Percentiles rank a stretch among this genome's conserved stretches.
Conservation (phyloP, 2,797 vertebrate genomes). For the Denticeps clupeoides region DNA sequence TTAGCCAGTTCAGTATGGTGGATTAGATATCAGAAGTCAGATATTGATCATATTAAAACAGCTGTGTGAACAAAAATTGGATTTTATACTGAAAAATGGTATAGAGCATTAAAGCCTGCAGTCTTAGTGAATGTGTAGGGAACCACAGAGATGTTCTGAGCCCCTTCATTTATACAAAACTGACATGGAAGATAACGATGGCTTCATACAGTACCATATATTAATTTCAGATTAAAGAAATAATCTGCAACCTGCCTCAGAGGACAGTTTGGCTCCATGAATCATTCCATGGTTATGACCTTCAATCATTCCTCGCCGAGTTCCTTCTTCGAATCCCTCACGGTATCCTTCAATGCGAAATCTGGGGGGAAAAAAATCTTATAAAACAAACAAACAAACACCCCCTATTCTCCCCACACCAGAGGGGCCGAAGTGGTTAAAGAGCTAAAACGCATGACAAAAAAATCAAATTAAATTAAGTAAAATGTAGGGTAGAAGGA, state of each 20-base stretch:
- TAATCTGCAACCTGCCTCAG: slow-evolving; percentile 64
- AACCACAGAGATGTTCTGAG: too few species aligned
- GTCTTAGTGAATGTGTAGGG: too few species aligned
- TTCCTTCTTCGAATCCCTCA: slow-evolving; percentile 72
- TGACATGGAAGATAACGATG: not conserved
- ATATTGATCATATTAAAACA: too few species aligned
- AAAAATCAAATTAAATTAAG: not conserved
- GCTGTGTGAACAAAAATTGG: too few species aligned
- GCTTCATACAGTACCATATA: not conserved
- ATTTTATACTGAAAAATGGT: too few species aligned
- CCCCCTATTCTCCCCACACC: too few species aligned
- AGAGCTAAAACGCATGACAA: not conserved
- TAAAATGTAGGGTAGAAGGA: not conserved
- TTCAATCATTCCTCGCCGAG: slow-evolving; percentile 49
- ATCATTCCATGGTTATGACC: slow-evolving; percentile 59
- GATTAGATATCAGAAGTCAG: too few species aligned
- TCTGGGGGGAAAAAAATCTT: slow-evolving; percentile 39
- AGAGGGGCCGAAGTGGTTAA: too few species aligned
- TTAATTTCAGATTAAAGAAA: not conserved
- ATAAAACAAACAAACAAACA: not conserved
- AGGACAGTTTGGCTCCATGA: slow-evolving; percentile 67
- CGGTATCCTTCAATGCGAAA: slow-evolving; percentile 67
- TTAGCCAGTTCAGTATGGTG: too few species aligned
- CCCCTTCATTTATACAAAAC: not conserved
- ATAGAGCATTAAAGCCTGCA: too few species aligned